A percentile compares a stretch with the other conserved stretches of the same genome.
These are phyloP conservation scores for Barnardius zonarius DNA, from an alignment of 2,113 vertebrate species.

Conservation along the genomic window DNA sequence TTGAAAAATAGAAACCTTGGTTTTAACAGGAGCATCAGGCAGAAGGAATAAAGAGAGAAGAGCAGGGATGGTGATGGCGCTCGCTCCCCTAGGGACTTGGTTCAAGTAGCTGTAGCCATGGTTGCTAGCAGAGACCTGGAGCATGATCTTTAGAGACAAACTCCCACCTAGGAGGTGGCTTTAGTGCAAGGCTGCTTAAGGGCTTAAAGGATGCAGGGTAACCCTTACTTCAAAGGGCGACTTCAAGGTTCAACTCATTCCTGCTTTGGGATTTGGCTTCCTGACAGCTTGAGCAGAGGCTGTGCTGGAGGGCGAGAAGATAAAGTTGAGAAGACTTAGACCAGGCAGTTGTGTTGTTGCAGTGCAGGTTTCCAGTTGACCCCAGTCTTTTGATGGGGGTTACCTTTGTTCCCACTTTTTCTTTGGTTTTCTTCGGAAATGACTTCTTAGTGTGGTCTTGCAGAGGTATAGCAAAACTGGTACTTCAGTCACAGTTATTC, in stretches of 20 bases:
- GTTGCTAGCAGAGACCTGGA: not conserved
- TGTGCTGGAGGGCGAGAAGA: not conserved
- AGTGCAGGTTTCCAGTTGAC: not conserved
- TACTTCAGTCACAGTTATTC: not conserved
- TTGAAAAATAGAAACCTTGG: not conserved
- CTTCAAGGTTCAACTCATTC: not conserved
- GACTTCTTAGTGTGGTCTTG: not conserved
- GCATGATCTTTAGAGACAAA: not conserved
- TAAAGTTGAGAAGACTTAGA: not conserved
- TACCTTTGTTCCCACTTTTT: not conserved
- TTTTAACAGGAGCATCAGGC: not conserved
- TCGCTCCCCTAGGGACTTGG: not conserved
- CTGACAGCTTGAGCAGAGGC: not conserved
- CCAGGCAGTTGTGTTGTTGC: not conserved
- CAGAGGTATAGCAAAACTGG: not conserved
- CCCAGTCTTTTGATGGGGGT: not conserved
- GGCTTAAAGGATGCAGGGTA: not conserved
- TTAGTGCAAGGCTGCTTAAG: not conserved
- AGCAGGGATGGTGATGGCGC: accelerated
- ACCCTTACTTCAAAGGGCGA: not conserved
- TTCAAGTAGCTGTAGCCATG: not conserved
- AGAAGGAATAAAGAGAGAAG: not conserved
- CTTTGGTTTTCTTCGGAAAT: not conserved
- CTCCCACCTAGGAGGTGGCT: not conserved
- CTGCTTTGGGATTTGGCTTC: not conserved